phyloP scores from a whole-genome alignment of 2,888 invertebrate species.

The Rambutsinella grinnellia region DNA sequence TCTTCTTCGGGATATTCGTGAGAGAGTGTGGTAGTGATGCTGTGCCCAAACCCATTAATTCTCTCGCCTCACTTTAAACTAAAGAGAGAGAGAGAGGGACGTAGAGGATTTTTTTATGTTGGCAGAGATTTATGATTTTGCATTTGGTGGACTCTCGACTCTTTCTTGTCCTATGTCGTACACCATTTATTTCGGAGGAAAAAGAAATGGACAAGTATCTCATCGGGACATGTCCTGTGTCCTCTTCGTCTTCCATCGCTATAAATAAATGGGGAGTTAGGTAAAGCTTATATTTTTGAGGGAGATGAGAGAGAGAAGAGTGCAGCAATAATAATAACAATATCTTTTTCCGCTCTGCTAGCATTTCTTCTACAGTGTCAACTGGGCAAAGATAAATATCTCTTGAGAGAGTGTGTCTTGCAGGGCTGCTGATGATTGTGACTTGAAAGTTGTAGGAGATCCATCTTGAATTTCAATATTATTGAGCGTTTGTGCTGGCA shows the following conservation, averaged over 20 bases:
- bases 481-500: not conserved
- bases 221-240: not conserved
- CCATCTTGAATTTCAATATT: constrained; percentile 2
- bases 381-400: constrained; percentile 42
- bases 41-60: constrained; percentile 33
- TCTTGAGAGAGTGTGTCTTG: not conserved
- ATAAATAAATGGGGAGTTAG: not conserved
- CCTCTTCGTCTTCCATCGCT: not conserved
- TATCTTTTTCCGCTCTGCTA: not conserved
- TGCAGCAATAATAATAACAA: not conserved
- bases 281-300: not conserved
- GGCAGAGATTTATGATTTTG: constrained; percentile 53
- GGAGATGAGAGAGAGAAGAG: not conserved
- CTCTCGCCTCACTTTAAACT: constrained; percentile 15
- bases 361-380: constrained; percentile 21
- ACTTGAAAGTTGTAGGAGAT: not conserved
- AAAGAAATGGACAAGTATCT: not conserved
- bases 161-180: not conserved
- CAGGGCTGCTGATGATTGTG: not conserved
- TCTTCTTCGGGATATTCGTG: constrained; percentile 11
- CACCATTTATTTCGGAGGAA: not conserved
- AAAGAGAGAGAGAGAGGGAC: constrained; percentile 10
- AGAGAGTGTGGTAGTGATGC: not conserved
- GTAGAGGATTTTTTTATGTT: constrained; percentile 38
- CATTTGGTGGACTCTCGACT: not conserved